Evolutionary conservation across 2,888 invertebrate species (phyloP).

Genomic region (Scelioninae gen. 2): DNA sequence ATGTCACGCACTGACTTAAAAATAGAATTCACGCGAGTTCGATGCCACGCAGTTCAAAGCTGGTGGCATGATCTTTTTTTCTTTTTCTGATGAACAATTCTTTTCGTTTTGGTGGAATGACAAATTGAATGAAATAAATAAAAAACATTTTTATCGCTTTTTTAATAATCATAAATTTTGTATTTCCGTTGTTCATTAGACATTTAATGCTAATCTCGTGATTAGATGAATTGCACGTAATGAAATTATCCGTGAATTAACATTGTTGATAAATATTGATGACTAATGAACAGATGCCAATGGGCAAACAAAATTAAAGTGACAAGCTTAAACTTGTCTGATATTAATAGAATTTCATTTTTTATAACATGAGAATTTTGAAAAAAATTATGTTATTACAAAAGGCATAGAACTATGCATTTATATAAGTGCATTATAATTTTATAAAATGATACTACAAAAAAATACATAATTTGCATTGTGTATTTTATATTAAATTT

Average conservation of each 20-base stretch:
- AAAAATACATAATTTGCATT: too few species aligned
- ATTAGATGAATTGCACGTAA: conserved; percentile 8
- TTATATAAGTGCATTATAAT: too few species aligned
- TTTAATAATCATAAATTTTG: conserved; percentile 11
- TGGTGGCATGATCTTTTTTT: neutral
- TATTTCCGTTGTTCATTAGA: conserved; percentile 1
- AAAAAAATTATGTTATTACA: too few species aligned
- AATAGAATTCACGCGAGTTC: conserved; percentile 36
- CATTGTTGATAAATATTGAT: conserved; percentile 42
- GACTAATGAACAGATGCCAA: conserved; percentile 23
- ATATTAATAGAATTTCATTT: conserved; percentile 9
- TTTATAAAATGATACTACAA: too few species aligned
- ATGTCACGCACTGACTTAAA: conserved; percentile 45
- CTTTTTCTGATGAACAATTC: neutral
- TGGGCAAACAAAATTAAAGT: conserved; percentile 14
- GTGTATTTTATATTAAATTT: too few species aligned
- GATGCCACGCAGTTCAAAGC: conserved; percentile 21
- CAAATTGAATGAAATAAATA: neutral
- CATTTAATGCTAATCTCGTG: neutral
- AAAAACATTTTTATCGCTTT: conserved; percentile 3
- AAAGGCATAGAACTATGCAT: too few species aligned
- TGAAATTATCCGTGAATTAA: conserved; percentile 20
- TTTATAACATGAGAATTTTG: too few species aligned
- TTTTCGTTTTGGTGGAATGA: neutral
- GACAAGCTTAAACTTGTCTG: conserved; percentile 2